Conservation (phyloP, 2,797 vertebrate genomes). For the Acropternis orthonyx region DNA sequence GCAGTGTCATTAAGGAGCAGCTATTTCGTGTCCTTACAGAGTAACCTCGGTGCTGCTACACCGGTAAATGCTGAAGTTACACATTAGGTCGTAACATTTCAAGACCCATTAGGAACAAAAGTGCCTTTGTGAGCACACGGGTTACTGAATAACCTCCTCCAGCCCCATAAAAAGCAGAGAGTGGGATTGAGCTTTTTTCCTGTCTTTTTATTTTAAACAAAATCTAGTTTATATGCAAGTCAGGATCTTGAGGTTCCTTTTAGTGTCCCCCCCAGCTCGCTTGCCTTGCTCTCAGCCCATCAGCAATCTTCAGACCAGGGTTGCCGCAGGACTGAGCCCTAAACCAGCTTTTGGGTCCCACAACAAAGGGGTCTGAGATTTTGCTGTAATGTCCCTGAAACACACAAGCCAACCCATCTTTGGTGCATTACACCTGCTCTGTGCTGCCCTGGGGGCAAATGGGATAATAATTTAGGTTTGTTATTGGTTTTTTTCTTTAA, state of each 20-base stretch:
- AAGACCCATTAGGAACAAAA: constrained; percentile 68
- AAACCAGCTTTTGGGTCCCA: neutral
- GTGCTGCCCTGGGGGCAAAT: neutral
- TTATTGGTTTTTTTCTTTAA: neutral
- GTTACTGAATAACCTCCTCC: constrained; percentile 68
- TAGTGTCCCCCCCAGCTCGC: neutral
- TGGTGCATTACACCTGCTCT: neutral
- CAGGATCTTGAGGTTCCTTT: neutral
- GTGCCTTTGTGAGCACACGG: constrained; percentile 52
- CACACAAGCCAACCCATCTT: neutral
- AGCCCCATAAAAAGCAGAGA: constrained; percentile 22
- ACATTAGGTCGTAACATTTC: constrained; percentile 72
- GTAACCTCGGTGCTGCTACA: constrained; percentile 57
- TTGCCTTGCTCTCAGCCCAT: neutral
- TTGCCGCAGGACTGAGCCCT: neutral
- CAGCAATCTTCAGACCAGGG: neutral
- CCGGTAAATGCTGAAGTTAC: constrained; percentile 66
- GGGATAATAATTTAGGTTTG: neutral
- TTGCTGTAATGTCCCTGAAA: neutral
- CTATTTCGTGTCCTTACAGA: constrained; percentile 51
- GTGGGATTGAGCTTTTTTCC: neutral
- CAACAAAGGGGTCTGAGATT: neutral
- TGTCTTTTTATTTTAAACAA: neutral
- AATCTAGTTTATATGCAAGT: constrained; percentile 9
- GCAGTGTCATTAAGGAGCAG: neutral